phyloP scores from a whole-genome alignment of 2,113 vertebrate genomes.

The Martes martes region DNA sequence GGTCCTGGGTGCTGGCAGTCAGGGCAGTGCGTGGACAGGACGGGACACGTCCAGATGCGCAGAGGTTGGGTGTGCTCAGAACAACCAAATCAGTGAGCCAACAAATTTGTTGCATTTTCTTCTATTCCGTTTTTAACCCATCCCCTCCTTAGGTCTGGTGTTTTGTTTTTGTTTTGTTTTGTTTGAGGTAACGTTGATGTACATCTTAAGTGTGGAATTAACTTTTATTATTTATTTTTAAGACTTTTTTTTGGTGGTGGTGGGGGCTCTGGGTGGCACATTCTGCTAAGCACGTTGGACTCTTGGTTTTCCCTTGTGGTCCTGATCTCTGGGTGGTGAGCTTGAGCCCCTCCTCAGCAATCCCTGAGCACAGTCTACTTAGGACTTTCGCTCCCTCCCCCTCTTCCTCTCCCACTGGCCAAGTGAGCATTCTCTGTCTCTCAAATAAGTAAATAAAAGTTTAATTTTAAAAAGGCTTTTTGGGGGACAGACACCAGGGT shows the following conservation, averaged over 20 bases:
- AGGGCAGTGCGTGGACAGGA: fast-evolving
- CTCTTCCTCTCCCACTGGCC: too few relatives aligned
- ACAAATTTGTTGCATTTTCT: background rate
- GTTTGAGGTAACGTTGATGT: background rate
- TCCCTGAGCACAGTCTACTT: background rate
- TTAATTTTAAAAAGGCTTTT: background rate
- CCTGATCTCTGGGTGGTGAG: background rate
- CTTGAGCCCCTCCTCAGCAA: background rate
- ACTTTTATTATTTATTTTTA: background rate
- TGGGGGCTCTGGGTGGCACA: background rate
- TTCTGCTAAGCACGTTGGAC: background rate
- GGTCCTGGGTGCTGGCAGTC: fast-evolving
- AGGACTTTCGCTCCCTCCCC: too few relatives aligned
- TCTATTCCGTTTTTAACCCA: background rate
- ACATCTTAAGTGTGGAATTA: background rate
- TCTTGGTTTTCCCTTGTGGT: background rate
- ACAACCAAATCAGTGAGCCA: background rate
- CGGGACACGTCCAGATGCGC: fast-evolving
- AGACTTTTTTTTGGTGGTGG: background rate
- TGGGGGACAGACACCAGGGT: background rate
- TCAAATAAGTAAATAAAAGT: background rate
- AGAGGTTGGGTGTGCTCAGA: background rate
- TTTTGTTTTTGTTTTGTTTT: too few relatives aligned
- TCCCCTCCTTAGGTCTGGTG: background rate
- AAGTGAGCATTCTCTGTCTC: background rate